A percentile compares a stretch with the other conserved stretches of the same genome.
Conservation (phyloP, 2,888 invertebrate genomes). For the Drosophila phalerata region DNA sequence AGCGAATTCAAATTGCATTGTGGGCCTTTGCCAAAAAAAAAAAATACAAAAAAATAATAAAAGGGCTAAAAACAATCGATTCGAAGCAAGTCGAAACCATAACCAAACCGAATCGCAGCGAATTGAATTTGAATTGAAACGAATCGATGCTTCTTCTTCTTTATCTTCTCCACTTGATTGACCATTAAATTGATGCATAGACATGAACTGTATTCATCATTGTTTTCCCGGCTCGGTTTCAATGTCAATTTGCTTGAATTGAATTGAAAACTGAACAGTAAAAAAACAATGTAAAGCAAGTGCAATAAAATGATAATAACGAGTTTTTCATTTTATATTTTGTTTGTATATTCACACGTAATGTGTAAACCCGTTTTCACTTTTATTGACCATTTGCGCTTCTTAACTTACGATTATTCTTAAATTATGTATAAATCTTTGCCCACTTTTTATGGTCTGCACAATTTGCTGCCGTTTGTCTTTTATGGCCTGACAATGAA, state of each 20-base stretch:
- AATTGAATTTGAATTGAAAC: constrained; percentile 12
- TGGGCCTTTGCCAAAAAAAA: constrained; percentile 20
- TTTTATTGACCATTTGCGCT: constrained; percentile 76
- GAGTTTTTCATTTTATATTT: constrained; percentile 23
- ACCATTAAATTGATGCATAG: constrained; percentile 44
- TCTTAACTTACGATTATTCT: constrained; percentile 67
- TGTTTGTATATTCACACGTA: constrained; percentile 16
- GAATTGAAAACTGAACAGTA: constrained; percentile 48
- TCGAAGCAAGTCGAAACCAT: constrained; percentile 12
- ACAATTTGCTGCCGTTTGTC: constrained; percentile 61
- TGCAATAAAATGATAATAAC: constrained; percentile 63
- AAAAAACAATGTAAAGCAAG: constrained; percentile 10
- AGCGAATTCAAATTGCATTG: constrained; percentile 53
- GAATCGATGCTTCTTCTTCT: constrained; percentile 13
- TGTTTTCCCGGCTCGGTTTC: constrained; percentile 46
- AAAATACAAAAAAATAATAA: constrained; percentile 1
- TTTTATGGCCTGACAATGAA: constrained; percentile 72
- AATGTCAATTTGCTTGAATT: constrained; percentile 66
- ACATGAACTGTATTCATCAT: constrained; percentile 30
- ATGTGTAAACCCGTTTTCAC: constrained; percentile 75
- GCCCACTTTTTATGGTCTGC: constrained; percentile 62
- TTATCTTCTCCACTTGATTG: constrained; percentile 34
- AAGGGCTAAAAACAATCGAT: constrained; percentile 30
- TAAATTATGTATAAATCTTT: constrained; percentile 59
- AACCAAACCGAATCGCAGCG: constrained; percentile 17